These are phyloP conservation scores for Chrysodeixis includens DNA, from an alignment of 2,888 invertebrate species.

Conservation along the genomic window DNA sequence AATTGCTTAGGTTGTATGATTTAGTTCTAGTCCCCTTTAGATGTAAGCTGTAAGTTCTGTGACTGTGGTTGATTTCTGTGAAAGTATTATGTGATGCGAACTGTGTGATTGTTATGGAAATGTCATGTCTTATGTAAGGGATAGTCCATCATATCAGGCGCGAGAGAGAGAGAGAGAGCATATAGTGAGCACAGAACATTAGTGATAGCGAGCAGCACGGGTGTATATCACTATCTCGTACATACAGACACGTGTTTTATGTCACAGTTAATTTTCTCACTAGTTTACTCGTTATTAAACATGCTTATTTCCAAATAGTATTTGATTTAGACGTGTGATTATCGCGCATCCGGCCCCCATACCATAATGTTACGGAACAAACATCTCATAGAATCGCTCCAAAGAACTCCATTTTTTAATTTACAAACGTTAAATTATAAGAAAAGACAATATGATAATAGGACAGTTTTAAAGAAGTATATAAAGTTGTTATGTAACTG, in stretches of 20 bases:
- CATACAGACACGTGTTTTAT: slow-evolving; percentile 15
- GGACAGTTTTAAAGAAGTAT: slow-evolving; percentile 28
- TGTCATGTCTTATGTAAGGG: slow-evolving; percentile 12
- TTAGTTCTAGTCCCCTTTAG: slow-evolving; percentile 88
- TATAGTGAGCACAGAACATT: not conserved
- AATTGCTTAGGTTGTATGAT: slow-evolving; percentile 79
- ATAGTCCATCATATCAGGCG: slow-evolving; percentile 12
- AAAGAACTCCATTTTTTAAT: slow-evolving; percentile 61
- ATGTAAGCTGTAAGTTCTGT: slow-evolving; percentile 68
- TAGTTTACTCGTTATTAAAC: slow-evolving; percentile 42
- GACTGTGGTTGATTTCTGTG: slow-evolving; percentile 61
- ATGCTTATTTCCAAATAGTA: slow-evolving; percentile 45
- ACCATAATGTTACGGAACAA: slow-evolving; percentile 34
- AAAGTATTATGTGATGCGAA: slow-evolving; percentile 58
- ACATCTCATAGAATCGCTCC: slow-evolving; percentile 52
- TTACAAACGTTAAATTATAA: slow-evolving; percentile 34
- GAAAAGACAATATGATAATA: slow-evolving; percentile 45
- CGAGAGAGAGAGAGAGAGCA: no score
- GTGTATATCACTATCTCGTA: slow-evolving; percentile 16
- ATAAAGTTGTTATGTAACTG: slow-evolving; percentile 24
- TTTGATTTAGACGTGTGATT: slow-evolving; percentile 44
- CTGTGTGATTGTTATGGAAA: slow-evolving; percentile 30
- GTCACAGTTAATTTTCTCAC: slow-evolving; percentile 22
- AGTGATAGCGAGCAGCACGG: not conserved
- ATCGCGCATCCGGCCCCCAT: slow-evolving; percentile 44